Conservation (phyloP, 2,797 vertebrate species). For the Lerista edwardsae region DNA sequence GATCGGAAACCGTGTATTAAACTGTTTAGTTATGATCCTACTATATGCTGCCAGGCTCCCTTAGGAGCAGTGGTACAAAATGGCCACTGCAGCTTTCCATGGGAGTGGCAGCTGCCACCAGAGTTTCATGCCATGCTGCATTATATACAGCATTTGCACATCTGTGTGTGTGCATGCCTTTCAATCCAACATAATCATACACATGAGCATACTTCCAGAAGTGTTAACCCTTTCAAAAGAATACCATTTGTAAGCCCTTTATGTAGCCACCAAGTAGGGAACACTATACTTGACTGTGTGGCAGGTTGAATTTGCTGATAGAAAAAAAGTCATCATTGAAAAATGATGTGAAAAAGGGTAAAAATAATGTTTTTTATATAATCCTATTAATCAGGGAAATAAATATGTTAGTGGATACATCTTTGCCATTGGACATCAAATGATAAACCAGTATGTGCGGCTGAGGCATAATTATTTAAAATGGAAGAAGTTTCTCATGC, state of each 20-base stretch:
- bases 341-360: background rate
- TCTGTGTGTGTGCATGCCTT: background rate
- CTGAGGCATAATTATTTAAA: slow-evolving; percentile 7
- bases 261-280: background rate
- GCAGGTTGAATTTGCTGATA: background rate
- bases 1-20: too few relatives aligned
- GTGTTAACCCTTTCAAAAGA: background rate
- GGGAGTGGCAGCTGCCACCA: too few relatives aligned
- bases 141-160: background rate
- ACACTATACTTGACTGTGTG: background rate
- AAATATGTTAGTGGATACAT: background rate
- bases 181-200: background rate
- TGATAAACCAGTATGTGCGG: background rate
- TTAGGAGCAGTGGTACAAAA: too few relatives aligned
- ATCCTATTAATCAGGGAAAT: slow-evolving; percentile 1
- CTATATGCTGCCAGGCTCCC: too few relatives aligned
- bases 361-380: background rate
- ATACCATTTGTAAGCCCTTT: background rate
- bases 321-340: slow-evolving; percentile 1
- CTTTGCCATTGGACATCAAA: background rate
- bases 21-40: too few relatives aligned
- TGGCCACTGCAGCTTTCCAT: too few relatives aligned
- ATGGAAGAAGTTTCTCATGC: background rate
- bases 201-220: background rate
- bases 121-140: background rate